A percentile compares a stretch with the other conserved stretches of the same genome.
Evolutionary conservation across 2,113 vertebrate genomes (phyloP).

Genomic region (Erythrolamprus reginae): DNA sequence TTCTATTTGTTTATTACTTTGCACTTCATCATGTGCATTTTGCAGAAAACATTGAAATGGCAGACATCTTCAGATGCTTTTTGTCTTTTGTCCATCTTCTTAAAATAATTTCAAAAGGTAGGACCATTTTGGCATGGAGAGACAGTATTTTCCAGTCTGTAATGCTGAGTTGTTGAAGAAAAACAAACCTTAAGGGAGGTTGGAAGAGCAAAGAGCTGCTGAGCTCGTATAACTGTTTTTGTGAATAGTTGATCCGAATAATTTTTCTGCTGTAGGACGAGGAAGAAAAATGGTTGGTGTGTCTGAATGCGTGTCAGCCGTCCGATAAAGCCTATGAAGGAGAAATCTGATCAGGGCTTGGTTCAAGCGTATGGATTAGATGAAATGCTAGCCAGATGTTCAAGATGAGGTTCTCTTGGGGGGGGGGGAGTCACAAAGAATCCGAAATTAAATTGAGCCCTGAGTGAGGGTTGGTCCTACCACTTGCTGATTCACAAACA

Average conservation of each 20-base stretch:
- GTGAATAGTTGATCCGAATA: slow-evolving; percentile 20
- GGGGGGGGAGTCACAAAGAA: not conserved
- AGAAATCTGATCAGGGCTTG: not conserved
- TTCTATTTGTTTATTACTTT: too few relatives aligned
- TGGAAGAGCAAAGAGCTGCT: not conserved
- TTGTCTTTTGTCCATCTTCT: not conserved
- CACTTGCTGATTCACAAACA: not conserved
- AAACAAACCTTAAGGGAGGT: not conserved
- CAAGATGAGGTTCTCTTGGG: not conserved
- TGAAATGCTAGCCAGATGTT: slow-evolving; percentile 8
- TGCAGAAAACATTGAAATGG: not conserved
- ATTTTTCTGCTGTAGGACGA: not conserved
- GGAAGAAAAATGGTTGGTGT: not conserved
- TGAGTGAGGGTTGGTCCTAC: not conserved
- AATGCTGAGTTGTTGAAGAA: not conserved
- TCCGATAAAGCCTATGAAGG: not conserved
- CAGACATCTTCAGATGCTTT: not conserved
- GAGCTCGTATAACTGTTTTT: not conserved
- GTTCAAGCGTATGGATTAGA: not conserved
- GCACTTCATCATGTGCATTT: not conserved
- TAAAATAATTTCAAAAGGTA: not conserved
- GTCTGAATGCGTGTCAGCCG: not conserved
- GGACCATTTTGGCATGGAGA: not conserved
- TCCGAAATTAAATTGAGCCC: not conserved
- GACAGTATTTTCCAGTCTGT: not conserved